Evolutionary conservation across 1,140 invertebrate genomes (phyloP), one percentile per base, ranked within the genome.

Genomic region (Eulimnadia texana): DNA sequence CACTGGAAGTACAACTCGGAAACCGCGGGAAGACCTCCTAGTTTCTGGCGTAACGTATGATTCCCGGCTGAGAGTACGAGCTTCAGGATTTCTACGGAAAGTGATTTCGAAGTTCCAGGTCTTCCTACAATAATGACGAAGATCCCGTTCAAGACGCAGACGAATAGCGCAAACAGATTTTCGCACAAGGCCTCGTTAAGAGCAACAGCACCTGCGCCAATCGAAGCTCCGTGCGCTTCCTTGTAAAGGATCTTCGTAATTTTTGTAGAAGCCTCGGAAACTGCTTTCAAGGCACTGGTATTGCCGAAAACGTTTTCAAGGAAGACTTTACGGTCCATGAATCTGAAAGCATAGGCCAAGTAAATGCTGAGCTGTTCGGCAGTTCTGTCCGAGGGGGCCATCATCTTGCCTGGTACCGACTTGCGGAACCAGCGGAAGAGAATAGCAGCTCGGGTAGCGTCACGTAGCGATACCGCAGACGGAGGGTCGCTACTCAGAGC

Each of bases 91-190:
- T 57, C 55, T 3, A 57, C 55, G 2, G 55, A 57, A 27, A 57
- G 11, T 1, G 55, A 57, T 20, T 57, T 57, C 25, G 55, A 57
- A 11, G 55, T 29, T 42, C 55, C 55, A 33, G 55, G 55, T 0
- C 55, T 23, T 57, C 55, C 55, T 3, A 57, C 55, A 0, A 57
- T 57, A 20, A 57, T 57, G 24, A 57, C 20, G 28, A 57, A 57
- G 3, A 57, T 57, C 29, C 55, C 55, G 55, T 57, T 57, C 22
- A 57, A 27, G 16, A 57, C 55, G 55, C 55, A 57, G 2, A 57
- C 55, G 20, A 29, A 57, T 27, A 57, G 29, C 10, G 55, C 55
- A 19, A 57, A 57, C 27, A 57, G 55, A 33, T 57, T 57, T 20
- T 57, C 55, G 28, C 55, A 57, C 22, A 57, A 27, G 19, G 55